Base-by-base conservation (phyloP, 2,888 invertebrate species). In the Chloromyia formosa region DNA sequence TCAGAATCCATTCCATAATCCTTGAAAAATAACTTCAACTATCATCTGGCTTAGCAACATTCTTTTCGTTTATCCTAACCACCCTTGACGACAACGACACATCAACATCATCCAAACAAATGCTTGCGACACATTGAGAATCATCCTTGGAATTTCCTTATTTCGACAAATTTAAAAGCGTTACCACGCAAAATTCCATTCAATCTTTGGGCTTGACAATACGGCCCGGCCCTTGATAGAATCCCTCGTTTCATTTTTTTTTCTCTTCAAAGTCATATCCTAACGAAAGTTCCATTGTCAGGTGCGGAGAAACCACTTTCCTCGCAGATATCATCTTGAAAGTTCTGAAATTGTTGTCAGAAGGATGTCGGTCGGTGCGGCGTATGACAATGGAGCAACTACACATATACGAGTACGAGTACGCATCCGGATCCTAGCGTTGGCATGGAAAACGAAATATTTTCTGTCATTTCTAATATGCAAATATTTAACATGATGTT, bases 401-500 rank as follows among this genome's bases (percentile, higher is more conserved):
- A n/a, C n/a, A n/a, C n/a, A n/a, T n/a, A n/a, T n/a, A n/a, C n/a
- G n/a, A n/a, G n/a, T n/a, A n/a, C n/a, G n/a, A n/a, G n/a, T n/a
- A n/a, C 14, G 1, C 49, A 49, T 35, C 27, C 27, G 7, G 10
- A n/a, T 12, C 12, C 49, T 12, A 49, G 49, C 49, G 16, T 49
- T n/a, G 14, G 49, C 12, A 49, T 12, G 49, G 49, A n/a, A 49
- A 12, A 35, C 27, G 49, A 5, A 49, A 49, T 49, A 49, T 49
- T 49, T 49, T 12, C 49, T 49, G 49, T 49, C 49, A 49, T 49
- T 49, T 49, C 49, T 49, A 49, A 49, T 49, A 49, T 49, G 49
- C 49, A 49, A 49, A 49, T 49, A 49, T 49, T 49, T 49, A 49
- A 49, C 49, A n/a, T 49, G 49, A 49, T 49, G 49, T 49, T 49